Evolutionary conservation across 2,113 vertebrate species (phyloP), one percentile per base, ranked within the genome.

Genomic region (Syngnathoides biaculeatus): DNA sequence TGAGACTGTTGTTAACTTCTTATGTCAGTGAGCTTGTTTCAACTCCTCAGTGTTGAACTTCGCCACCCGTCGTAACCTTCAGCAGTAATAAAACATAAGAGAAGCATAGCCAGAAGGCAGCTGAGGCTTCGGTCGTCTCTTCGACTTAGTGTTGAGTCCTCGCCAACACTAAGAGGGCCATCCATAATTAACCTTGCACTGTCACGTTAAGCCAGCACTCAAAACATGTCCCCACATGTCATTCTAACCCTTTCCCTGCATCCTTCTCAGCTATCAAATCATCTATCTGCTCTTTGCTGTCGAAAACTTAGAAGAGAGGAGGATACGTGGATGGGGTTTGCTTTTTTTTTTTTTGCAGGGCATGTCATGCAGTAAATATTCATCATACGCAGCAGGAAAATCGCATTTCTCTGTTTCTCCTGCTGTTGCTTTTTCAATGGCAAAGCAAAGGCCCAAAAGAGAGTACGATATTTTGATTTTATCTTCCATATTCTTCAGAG

Each of bases 181-280:
- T 86, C 67, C 85, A 88, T 89, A 89, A 90, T 92, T 88, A 87
- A 89, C 84, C 82, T 70, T 15, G 61, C 71, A 42, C 81, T 81
- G 86, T 84, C 84, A 78, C 74, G 81, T 87, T 78, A 67, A 72
- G 70, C 74, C 77, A 75, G 75, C 78, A 81, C 81, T 81, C 84
- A 75, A 47, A 84, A 80, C 86, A 81, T 86, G 87, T 87, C 83
- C 85, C 81, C 78, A 72, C 81, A 72, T 77, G 86, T 88, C 82
- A 75, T 68, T 77, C 77, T 77, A 78, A 82, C 74, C 78, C 80
- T 84, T 75, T 80, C 42, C 39, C 74, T 50, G 63, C 71, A 42
- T 78, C 77, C 48, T 84, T 86, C 81, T 74, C 72, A 24, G 61
- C 57, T 67, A 66, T 82, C 80, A 70, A 69, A 78, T 83, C 78